Evolutionary conservation across 2,113 vertebrate species (phyloP), one percentile per base, ranked within the genome.

Genomic region (Phylloscopus trochiloides): DNA sequence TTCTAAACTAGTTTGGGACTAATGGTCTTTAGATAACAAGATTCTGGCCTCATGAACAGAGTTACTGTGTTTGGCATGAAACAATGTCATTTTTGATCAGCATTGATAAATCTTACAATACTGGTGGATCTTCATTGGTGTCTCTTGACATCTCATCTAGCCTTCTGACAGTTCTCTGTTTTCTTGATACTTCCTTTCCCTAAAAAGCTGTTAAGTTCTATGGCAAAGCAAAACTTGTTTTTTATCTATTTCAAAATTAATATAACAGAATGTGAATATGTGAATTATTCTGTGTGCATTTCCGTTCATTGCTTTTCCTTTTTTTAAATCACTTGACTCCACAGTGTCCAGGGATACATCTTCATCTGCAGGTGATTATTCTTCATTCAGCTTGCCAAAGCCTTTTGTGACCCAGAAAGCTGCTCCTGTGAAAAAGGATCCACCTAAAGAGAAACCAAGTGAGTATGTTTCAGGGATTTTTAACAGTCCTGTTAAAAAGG

Each of bases 381-480:
- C 86, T 68, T 81, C 96, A 61, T 79, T 77, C 63, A 97, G 94
- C n/a, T 93, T 92, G 13, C 73, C 94, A 71, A 98, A 97, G 78
- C 43, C 87, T 65, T 75, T 67, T 45, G 31, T 86, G 68, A 95
- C 40, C 51, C 96, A 95, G 88, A 98, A 97, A 96, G 55, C 88
- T 9, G 26, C 81, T 67, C 51, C 88, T 29, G 47, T 79, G 15
- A 99, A 97, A 97, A 99, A 98, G 72, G 99, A 99, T 26, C 82
- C 82, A n/a, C 81, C 95, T 38, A 99, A 98, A 97, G 99, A 99
- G 21, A 99, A 98, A 93, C 52, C 98, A 98, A 97, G 99, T 99
- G 38, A 24, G 97, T 98, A 47, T 76, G 12, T 51, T 59, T 88
- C 7, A 38, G 28, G 17, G 20, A 17, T 34, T 73, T 88, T 12